phyloP scores from a whole-genome alignment of 2,888 invertebrate genomes.

The Oxycera nigricornis region DNA sequence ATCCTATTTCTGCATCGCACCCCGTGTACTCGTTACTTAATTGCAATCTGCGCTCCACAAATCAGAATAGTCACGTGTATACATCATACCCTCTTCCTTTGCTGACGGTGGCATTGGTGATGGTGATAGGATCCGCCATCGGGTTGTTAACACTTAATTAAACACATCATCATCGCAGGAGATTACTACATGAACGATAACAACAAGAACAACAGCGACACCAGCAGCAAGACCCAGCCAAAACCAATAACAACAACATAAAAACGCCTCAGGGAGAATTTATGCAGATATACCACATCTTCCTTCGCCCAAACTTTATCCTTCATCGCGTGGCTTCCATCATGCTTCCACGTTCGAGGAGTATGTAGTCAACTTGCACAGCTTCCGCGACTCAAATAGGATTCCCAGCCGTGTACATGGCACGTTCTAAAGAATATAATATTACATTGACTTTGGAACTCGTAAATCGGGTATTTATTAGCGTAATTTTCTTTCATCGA shows the following conservation, averaged over 20 bases:
- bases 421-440: background rate
- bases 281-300: constrained; percentile 27
- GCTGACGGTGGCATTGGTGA: no score
- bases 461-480: constrained; percentile 32
- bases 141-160: constrained; percentile 32
- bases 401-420: background rate
- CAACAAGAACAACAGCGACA: constrained; percentile 1
- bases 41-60: background rate
- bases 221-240: background rate
- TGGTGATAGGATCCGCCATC: background rate
- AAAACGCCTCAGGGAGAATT: constrained; percentile 22
- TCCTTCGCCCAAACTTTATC: background rate
- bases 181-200: no score
- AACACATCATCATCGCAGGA: constrained; percentile 32
- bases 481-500: constrained; percentile 32
- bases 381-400: background rate
- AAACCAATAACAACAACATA: constrained; percentile 17
- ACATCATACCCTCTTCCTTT: background rate
- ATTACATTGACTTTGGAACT: constrained; percentile 10
- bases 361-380: background rate
- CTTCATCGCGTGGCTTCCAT: background rate
- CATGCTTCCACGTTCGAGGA: background rate
- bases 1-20: background rate
- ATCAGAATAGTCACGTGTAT: background rate
- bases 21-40: background rate